phyloP scores from a whole-genome alignment of 2,888 invertebrate species.

The Melitaea athalia region DNA sequence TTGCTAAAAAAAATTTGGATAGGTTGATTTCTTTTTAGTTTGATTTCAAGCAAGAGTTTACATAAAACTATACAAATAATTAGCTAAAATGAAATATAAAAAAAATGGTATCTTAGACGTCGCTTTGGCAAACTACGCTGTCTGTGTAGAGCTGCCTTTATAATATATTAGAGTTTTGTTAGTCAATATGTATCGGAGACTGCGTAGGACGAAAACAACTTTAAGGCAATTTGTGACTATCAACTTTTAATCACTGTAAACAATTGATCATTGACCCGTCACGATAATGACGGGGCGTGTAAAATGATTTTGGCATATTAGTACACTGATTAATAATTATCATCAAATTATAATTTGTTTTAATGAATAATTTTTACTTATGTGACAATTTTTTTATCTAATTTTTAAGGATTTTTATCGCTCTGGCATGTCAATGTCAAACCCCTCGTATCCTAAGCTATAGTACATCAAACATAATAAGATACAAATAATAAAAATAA shows the following conservation, averaged over 20 bases:
- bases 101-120: not conserved
- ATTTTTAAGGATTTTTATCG: no score
- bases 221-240: constrained; percentile 46
- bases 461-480: no score
- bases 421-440: no score
- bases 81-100: no score
- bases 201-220: constrained; percentile 43
- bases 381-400: no score
- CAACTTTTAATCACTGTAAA: constrained; percentile 46
- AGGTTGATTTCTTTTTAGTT: no score
- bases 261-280: constrained; percentile 38
- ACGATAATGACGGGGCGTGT: constrained; percentile 26
- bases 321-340: constrained; percentile 23
- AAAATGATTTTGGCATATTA: constrained; percentile 29
- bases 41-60: no score
- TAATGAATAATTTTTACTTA: constrained; percentile 15
- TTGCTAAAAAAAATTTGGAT: no score
- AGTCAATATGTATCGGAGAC: constrained; percentile 34
- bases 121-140: not conserved
- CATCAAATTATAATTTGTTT: constrained; percentile 11
- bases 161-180: constrained; percentile 49
- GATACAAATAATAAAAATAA: no score
- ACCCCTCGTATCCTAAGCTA: no score
- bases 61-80: no score
- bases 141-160: constrained; percentile 11